Base-by-base conservation (phyloP, 2,888 invertebrate genomes). In the Mycalesis mineus region DNA sequence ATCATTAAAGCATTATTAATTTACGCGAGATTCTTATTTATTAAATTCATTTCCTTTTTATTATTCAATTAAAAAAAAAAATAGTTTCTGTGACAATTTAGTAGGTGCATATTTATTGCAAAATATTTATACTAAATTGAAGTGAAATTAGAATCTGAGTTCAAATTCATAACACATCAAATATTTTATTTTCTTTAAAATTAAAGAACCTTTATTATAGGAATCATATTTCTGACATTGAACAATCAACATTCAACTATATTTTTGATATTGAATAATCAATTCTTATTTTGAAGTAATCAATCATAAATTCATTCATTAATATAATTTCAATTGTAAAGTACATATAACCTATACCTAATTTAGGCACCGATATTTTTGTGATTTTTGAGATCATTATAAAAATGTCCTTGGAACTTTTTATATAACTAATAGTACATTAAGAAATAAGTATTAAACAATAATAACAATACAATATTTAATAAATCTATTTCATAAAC, bases 1-100 rank as follows among this genome's bases (percentile, higher is more conserved):
- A 44, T 53, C 15, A 61, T 53, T 61, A 56, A 61, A 58, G 22
- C 45, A 17, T 42, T 55, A 56, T 41, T 53, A n/a, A 53, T 37
- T 56, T 56, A 53, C 41, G 56, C 29, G n/a, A 37, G 17, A 50
- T 47, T 52, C 53, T 36, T 50, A 53, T 29, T 40, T 48, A 44
- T 31, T 33, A n/a, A 6, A 29, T 28, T 17, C 17, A 22, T 17
- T 40, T 17, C n/a, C 14, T 51, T 47, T 28, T 41, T 31, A 29
- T 45, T 9, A 17, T 33, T 14, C 11, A 52, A 17, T 44, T 29
- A 4, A 22, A 4, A 4, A 22, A 22, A 22, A 22, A 22, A 22
- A 22, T 2, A 22, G 5, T 22, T 5, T 2, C 22, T 5, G 5
- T 22, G 22, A 22, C 22, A 22, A 4, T 2, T 22, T n/a, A n/a